Evolutionary conservation across 2,888 invertebrate genomes (phyloP).

Genomic region (Tipula vernalis): DNA sequence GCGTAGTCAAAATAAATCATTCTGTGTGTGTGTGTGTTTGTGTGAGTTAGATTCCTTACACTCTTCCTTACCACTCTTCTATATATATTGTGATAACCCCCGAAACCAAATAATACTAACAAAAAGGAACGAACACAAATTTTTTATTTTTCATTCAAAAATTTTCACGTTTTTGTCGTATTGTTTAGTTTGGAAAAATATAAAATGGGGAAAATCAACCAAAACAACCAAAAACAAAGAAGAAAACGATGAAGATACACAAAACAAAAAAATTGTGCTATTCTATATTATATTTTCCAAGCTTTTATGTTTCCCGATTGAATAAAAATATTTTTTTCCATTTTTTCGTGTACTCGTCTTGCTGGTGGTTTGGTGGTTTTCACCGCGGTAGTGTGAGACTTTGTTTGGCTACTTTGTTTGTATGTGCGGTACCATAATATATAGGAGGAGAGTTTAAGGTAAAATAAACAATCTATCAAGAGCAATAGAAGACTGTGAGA

Average conservation of each 20-base stretch:
- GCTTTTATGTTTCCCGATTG: neutral
- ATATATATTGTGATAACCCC: neutral
- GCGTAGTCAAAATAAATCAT: conserved; percentile 4
- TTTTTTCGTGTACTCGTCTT: neutral
- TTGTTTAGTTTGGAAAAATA: neutral
- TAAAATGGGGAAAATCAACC: neutral
- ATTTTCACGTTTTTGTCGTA: neutral
- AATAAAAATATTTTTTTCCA: neutral
- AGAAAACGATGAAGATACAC: neutral
- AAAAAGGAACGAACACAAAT: neutral
- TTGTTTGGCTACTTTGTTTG: neutral
- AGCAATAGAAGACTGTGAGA: neutral
- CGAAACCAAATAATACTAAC: neutral
- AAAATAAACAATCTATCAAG: conserved; percentile 4
- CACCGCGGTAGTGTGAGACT: neutral
- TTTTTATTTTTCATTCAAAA: neutral
- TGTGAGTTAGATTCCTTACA: neutral
- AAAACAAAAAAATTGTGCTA: neutral
- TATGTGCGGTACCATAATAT: neutral
- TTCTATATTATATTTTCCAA: neutral
- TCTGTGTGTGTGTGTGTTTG: neutral
- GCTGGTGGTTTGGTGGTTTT: neutral
- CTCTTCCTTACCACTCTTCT: neutral
- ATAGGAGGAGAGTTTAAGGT: neutral
- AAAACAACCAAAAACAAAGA: neutral